Conservation (phyloP, 2,888 invertebrate species). For the Amblyjoppa fuscipennis region DNA sequence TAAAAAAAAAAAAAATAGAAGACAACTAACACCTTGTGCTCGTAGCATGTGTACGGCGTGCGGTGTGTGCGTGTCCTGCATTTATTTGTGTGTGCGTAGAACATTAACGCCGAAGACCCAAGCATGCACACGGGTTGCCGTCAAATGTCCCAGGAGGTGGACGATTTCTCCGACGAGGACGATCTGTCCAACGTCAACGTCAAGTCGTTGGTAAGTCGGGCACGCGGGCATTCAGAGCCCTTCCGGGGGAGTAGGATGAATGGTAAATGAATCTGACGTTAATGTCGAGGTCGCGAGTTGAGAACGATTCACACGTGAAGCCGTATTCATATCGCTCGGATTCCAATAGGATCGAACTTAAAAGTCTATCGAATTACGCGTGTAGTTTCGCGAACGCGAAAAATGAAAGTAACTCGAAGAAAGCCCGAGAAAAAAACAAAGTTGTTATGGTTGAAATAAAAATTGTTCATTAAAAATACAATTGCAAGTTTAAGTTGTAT, state of each 20-base stretch:
- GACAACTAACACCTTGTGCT: slow-evolving; percentile 33
- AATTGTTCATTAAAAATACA: no score
- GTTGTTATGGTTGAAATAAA: no score
- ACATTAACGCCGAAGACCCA: slow-evolving; percentile 79
- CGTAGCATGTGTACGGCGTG: slow-evolving; percentile 49
- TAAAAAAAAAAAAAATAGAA: neutral
- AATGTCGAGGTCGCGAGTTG: slow-evolving; percentile 51
- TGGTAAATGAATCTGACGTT: slow-evolving; percentile 52
- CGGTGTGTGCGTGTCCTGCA: slow-evolving; percentile 74
- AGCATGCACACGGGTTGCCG: slow-evolving; percentile 81
- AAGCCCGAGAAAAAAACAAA: neutral
- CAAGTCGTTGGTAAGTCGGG: slow-evolving; percentile 88
- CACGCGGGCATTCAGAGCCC: slow-evolving; percentile 19
- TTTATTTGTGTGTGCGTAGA: slow-evolving; percentile 79
- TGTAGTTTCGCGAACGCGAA: neutral
- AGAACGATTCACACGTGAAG: slow-evolving; percentile 37
- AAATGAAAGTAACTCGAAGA: neutral
- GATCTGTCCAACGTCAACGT: slow-evolving; percentile 89
- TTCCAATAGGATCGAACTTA: slow-evolving; percentile 25
- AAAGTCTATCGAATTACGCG: neutral
- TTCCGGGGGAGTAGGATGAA: slow-evolving; percentile 40
- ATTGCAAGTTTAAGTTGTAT: no score
- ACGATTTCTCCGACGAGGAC: slow-evolving; percentile 84
- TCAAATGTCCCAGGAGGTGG: slow-evolving; percentile 80
- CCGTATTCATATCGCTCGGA: neutral